Evolutionary conservation across 2,113 vertebrate species (phyloP), one percentile per base, ranked within the genome.

Genomic region (Irena cyanogastra): DNA sequence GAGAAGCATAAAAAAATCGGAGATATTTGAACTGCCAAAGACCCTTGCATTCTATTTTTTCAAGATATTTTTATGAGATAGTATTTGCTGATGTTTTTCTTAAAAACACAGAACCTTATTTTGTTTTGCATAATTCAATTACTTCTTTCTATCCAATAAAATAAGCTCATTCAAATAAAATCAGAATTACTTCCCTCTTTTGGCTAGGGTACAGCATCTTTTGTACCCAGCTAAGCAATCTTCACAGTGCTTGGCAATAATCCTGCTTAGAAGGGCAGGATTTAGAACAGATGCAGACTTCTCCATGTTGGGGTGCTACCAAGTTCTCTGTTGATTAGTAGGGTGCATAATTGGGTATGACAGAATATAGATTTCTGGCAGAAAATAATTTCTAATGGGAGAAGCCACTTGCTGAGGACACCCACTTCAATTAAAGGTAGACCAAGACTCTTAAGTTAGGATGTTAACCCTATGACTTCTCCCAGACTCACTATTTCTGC

Each of bases 161-260:
- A 95, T 75, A 81, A 88, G 70, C 65, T 92, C 68, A 78, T 94
- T 94, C 93, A 95, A 95, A 90, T 87, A 86, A 96, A 95, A 97
- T 74, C 91, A 94, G 71, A 79, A 80, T 89, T 94, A 63, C 76
- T 96, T 97, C 61, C 87, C 68, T 85, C 35, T 91, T 96, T 87
- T 94, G 97, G 96, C 96, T 88, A 50, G 56, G 61, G 68, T 97
- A 97, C 95, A 96, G 95, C 82, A 93, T 97, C 96, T 98, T 97
- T 98, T 97, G 97, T 98, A 98, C 97, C 97, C 97, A 98, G 97
- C 97, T 97, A 98, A 98, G 97, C 95, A 97, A 97, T 97, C 97
- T 97, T 95, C 68, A 59, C 75, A 88, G 95, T 66, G 44, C 79
- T 96, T 97, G 97, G 97, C 97, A 92, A 88, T 61, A 91, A 95